phyloP scores from a whole-genome alignment of 2,797 vertebrate species.

The Epinephelus awoara region DNA sequence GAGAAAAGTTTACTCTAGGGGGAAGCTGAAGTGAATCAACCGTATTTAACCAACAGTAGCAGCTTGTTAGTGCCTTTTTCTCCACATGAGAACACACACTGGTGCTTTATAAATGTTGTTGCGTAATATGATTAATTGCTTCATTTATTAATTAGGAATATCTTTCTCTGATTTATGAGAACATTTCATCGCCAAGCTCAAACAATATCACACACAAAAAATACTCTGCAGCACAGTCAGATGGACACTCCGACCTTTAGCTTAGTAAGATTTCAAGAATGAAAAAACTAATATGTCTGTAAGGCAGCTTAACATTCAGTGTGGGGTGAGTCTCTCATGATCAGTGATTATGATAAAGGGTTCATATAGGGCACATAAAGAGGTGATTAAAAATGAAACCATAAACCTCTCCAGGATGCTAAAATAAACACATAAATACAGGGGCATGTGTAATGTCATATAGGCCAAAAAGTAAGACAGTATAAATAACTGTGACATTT shows the following conservation, averaged over 20 bases:
- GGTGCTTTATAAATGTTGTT: constrained; percentile 9
- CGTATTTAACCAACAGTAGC: neutral
- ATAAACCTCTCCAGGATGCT: neutral
- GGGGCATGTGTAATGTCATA: neutral
- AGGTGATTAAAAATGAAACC: neutral
- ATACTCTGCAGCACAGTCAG: no score
- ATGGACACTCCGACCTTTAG: neutral
- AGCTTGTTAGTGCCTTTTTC: neutral
- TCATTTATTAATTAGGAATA: neutral
- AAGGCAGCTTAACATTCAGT: neutral
- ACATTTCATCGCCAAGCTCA: neutral
- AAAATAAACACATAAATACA: neutral
- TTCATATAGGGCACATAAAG: neutral
- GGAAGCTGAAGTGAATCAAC: neutral
- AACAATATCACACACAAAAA: neutral
- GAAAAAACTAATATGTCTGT: neutral
- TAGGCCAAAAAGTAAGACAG: neutral
- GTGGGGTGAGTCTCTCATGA: neutral
- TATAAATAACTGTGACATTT: neutral
- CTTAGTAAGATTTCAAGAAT: neutral
- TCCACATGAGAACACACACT: neutral
- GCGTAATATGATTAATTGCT: neutral
- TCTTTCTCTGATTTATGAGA: constrained; percentile 3
- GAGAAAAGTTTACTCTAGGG: neutral
- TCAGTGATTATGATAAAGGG: neutral